A percentile compares a stretch with the other conserved stretches of the same genome.
phyloP scores from a whole-genome alignment of 1,140 invertebrate species.

The Aphidius gifuensis region DNA sequence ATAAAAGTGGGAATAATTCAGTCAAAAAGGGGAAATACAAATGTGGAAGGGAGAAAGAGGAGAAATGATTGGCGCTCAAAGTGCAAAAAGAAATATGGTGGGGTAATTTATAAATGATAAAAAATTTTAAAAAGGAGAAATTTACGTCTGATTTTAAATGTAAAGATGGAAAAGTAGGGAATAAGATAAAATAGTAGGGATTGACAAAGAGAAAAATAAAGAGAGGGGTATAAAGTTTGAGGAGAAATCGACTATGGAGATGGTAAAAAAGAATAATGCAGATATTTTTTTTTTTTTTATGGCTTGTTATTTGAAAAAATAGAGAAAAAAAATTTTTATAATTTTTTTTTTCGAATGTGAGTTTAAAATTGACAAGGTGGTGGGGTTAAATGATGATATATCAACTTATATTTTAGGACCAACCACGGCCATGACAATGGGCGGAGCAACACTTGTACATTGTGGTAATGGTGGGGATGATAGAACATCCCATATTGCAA shows the following conservation, averaged over 20 bases:
- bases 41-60: slow-evolving; percentile 10
- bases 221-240: too few species aligned
- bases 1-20: background rate
- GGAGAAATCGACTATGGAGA: too few species aligned
- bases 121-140: too few species aligned
- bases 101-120: too few species aligned
- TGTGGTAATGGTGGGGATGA: slow-evolving; percentile 50
- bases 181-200: too few species aligned
- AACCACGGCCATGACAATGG: slow-evolving; percentile 59
- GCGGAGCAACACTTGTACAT: slow-evolving; percentile 49
- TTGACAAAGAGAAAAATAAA: too few species aligned
- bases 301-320: slow-evolving; percentile 17
- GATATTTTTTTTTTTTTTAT: too few species aligned
- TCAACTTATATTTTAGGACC: slow-evolving; percentile 48
- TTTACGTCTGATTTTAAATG: too few species aligned
- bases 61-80: slow-evolving; percentile 4
- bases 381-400: background rate
- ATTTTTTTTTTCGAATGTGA: background rate
- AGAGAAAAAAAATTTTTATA: background rate
- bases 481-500: slow-evolving; percentile 54
- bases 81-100: slow-evolving; percentile 22
- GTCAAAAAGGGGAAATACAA: slow-evolving; percentile 22
- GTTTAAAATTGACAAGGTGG: slow-evolving; percentile 7
- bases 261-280: too few species aligned
- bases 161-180: too few species aligned